These are phyloP conservation scores for Drosophila saltans DNA, from an alignment of 1,140 invertebrate species.

Conservation along the genomic window DNA sequence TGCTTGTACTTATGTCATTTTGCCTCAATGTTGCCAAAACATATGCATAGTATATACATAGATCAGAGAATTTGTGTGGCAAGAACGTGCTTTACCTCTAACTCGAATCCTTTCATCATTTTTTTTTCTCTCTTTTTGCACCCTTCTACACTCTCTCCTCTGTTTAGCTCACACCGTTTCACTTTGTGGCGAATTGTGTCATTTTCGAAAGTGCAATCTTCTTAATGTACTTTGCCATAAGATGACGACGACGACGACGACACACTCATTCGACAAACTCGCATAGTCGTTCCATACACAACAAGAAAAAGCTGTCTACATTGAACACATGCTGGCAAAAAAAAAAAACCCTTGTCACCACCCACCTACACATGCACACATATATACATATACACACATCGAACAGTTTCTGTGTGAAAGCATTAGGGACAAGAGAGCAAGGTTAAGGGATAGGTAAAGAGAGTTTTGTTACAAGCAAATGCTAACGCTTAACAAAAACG, in stretches of 20 bases:
- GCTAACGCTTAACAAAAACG: conserved; percentile 21
- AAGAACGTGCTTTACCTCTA: conserved; percentile 27
- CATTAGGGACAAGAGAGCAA: not conserved
- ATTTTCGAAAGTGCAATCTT: conserved; percentile 77
- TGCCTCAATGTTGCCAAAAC: not conserved
- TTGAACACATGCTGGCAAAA: conserved; percentile 31
- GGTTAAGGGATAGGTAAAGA: not conserved
- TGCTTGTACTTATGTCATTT: conserved; percentile 51
- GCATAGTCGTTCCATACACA: not conserved
- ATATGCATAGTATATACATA: not conserved
- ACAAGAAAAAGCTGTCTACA: conserved; percentile 43
- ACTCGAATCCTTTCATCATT: conserved; percentile 11
- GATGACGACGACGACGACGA: conserved; percentile 19
- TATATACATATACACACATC: not conserved
- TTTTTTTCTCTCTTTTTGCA: no score
- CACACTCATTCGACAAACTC: conserved; percentile 7
- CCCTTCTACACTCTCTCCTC: no score
- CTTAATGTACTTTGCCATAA: conserved; percentile 70
- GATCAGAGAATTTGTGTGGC: conserved; percentile 12
- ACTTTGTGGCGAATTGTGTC: conserved; percentile 60
- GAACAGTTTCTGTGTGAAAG: not conserved
- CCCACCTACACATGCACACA: conserved; percentile 11
- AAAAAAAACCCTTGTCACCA: conserved; percentile 26
- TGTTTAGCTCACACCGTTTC: conserved; percentile 22
- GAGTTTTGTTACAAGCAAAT: conserved; percentile 12